Conservation (phyloP, 1,140 invertebrate species). For the Neoseiulus cucumeris region DNA sequence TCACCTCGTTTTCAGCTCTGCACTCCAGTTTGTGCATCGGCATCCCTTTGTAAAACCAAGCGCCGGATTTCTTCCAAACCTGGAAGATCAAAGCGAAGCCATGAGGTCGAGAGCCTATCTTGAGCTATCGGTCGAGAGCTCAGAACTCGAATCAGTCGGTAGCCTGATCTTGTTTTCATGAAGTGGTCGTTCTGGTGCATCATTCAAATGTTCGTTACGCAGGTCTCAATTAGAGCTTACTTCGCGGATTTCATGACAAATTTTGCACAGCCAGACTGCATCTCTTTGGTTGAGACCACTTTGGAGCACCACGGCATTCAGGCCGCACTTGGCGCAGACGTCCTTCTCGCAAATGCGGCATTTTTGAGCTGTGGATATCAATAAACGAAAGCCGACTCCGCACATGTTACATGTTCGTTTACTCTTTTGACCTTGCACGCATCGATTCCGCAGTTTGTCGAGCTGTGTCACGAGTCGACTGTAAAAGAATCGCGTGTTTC, state of each 20-base stretch:
- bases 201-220: too few species aligned
- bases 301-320: neutral
- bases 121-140: too few species aligned
- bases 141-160: too few species aligned
- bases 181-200: too few species aligned
- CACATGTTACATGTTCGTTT: neutral
- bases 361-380: neutral
- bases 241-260: neutral
- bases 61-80: neutral
- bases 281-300: neutral
- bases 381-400: neutral
- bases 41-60: slow-evolving; percentile 3
- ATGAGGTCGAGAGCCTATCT: too few species aligned
- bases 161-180: too few species aligned
- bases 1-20: too few species aligned
- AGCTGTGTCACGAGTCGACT: slow-evolving; percentile 4
- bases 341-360: neutral
- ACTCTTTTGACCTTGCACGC: neutral
- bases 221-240: too few species aligned
- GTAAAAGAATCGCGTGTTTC: too few species aligned
- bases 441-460: neutral
- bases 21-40: neutral
- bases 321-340: slow-evolving; percentile 1
- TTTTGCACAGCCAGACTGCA: slow-evolving; percentile 9
- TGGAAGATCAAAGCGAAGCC: neutral